These are phyloP conservation scores for Holothuria leucospilota DNA, from an alignment of 53 echinoderm and acorn worm genomes.

Conservation along the genomic window DNA sequence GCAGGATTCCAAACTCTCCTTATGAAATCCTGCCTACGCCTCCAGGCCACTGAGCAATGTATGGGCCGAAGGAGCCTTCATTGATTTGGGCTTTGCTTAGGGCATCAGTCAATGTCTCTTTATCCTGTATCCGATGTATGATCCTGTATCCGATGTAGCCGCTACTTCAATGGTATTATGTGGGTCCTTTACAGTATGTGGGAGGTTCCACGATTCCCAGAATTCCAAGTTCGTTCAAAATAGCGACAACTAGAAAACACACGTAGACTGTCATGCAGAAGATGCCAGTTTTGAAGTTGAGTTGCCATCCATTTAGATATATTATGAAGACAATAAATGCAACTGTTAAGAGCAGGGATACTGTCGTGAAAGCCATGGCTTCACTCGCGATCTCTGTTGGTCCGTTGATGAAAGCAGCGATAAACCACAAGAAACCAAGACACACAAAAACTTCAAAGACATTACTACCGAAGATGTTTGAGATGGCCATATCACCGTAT, in stretches of 20 bases:
- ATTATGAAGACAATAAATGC: conserved; percentile 70
- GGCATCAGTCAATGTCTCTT: too few relatives aligned
- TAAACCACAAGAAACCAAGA: conserved; percentile 84
- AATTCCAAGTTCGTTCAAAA: conserved; percentile 73
- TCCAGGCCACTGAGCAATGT: too few relatives aligned
- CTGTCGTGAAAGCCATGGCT: conserved; percentile 74
- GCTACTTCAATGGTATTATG: neutral
- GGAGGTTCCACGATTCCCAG: conserved; percentile 59
- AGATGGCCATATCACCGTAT: conserved; percentile 89
- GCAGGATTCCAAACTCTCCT: too few relatives aligned
- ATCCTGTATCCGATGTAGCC: too few relatives aligned
- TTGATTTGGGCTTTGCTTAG: too few relatives aligned
- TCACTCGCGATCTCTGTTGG: conserved; percentile 72
- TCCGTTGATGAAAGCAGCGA: conserved; percentile 33
- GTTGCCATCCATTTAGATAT: conserved; percentile 80
- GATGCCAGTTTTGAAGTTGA: conserved; percentile 79
- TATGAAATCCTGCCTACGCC: too few relatives aligned
- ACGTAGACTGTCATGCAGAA: conserved; percentile 71
- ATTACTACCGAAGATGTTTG: conserved; percentile 97
- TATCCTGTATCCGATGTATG: too few relatives aligned
- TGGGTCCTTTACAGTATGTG: conserved; percentile 50
- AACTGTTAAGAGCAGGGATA: conserved; percentile 76
- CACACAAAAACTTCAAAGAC: conserved; percentile 91
- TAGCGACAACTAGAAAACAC: conserved; percentile 67
- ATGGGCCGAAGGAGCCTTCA: too few relatives aligned